phyloP scores from a whole-genome alignment of 2,888 invertebrate genomes.

The Pocota personata region DNA sequence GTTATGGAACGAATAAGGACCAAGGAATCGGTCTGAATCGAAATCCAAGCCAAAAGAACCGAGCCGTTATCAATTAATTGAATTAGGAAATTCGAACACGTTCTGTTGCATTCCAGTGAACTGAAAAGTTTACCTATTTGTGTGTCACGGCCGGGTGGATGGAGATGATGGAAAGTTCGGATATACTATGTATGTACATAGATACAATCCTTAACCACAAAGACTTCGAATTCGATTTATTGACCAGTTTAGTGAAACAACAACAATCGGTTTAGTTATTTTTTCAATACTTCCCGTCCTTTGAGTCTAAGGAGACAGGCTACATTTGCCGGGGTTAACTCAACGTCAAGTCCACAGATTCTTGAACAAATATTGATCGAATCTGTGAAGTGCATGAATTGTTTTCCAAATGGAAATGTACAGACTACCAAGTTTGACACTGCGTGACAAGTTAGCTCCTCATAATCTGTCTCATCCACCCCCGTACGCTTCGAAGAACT shows the following conservation, averaged over 20 bases:
- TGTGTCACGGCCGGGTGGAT: neutral
- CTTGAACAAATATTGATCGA: slow-evolving; percentile 60
- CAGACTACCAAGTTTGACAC: slow-evolving; percentile 29
- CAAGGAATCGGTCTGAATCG: neutral
- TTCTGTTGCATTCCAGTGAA: slow-evolving; percentile 64
- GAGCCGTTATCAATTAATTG: slow-evolving; percentile 67
- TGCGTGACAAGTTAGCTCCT: slow-evolving; percentile 52
- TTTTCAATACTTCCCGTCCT: neutral
- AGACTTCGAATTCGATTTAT: slow-evolving; percentile 43
- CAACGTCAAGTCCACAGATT: slow-evolving; percentile 36
- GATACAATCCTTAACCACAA: slow-evolving; percentile 11
- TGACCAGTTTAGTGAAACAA: slow-evolving; percentile 26
- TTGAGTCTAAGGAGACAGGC: neutral
- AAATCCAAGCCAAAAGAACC: slow-evolving; percentile 15
- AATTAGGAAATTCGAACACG: slow-evolving; percentile 62
- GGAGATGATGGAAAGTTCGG: neutral
- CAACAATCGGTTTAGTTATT: neutral
- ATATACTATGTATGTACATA: no score
- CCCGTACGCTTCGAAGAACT: slow-evolving; percentile 24
- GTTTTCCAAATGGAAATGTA: slow-evolving; percentile 51
- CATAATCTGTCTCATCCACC: neutral
- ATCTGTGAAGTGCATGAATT: slow-evolving; percentile 56
- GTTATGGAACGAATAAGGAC: neutral
- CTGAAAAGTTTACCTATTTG: slow-evolving; percentile 51
- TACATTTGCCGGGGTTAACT: neutral